A percentile compares a stretch with the other conserved stretches of the same genome.
These are phyloP conservation scores for Salarias fasciatus DNA, from an alignment of 2,797 vertebrate species.

Conservation along the genomic window DNA sequence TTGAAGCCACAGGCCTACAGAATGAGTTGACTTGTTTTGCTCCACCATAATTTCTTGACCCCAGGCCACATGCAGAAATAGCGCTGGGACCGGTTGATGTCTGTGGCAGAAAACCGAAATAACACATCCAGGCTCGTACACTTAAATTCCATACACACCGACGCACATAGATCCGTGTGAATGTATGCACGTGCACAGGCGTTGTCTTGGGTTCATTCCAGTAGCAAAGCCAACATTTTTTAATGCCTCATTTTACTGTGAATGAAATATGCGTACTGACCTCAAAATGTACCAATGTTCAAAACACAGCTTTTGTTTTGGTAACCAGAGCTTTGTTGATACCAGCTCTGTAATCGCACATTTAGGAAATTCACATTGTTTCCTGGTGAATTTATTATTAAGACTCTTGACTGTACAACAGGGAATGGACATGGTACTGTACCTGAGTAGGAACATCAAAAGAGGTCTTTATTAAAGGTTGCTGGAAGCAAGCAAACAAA, in stretches of 20 bases:
- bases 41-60: slow-evolving; percentile 73
- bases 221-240: slow-evolving; percentile 34
- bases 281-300: slow-evolving; percentile 27
- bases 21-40: slow-evolving; percentile 66
- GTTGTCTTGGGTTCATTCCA: slow-evolving; percentile 61
- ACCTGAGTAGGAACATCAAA: slow-evolving; percentile 5
- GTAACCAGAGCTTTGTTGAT: slow-evolving; percentile 4
- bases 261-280: slow-evolving; percentile 45
- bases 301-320: slow-evolving; percentile 24
- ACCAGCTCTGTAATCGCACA: too few relatives aligned
- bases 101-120: slow-evolving; percentile 69
- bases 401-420: slow-evolving; percentile 7
- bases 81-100: slow-evolving; percentile 62
- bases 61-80: slow-evolving; percentile 77
- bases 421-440: slow-evolving; percentile 17
- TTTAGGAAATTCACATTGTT: not conserved
- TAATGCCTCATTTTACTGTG: slow-evolving; percentile 20
- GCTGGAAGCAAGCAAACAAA: slow-evolving; percentile 20
- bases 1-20: slow-evolving; percentile 59
- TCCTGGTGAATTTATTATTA: slow-evolving; percentile 1
- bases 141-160: slow-evolving; percentile 4
- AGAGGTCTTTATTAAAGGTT: not conserved
- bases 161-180: slow-evolving; percentile 4
- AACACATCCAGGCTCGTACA: too few relatives aligned
- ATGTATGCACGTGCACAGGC: slow-evolving; percentile 39